Conservation (phyloP, 2,113 vertebrate genomes). For the Thamnaconus septentrionalis region DNA sequence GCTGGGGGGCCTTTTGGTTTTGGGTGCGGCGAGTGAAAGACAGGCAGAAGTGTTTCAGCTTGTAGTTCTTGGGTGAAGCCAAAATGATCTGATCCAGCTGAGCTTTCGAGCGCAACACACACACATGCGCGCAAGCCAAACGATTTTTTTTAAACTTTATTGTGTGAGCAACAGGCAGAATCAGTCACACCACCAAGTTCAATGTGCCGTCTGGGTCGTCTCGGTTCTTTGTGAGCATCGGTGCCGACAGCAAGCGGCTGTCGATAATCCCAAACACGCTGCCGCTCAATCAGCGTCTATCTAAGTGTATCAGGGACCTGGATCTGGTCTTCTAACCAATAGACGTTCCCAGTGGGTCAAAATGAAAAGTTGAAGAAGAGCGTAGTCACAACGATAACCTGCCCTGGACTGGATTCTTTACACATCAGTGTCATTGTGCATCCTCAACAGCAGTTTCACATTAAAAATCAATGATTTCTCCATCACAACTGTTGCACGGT, state of each 20-base stretch:
- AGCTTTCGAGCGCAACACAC: background rate
- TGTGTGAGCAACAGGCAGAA: background rate
- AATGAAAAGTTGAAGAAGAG: no score
- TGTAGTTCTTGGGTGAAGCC: background rate
- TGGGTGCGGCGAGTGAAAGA: background rate
- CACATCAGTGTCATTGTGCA: no score
- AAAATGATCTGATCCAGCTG: background rate
- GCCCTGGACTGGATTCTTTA: no score
- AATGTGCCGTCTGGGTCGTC: conserved; percentile 24
- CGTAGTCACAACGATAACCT: no score
- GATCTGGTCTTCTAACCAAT: no score
- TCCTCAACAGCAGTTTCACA: no score
- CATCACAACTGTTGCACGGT: no score
- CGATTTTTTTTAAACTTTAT: background rate
- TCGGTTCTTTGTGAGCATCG: conserved; percentile 9
- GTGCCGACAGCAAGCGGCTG: conserved; percentile 26
- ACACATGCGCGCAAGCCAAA: background rate
- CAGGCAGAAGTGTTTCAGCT: background rate
- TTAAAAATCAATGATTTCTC: no score
- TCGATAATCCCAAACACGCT: no score
- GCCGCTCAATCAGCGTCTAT: no score
- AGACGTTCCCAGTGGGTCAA: no score
- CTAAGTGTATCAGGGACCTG: no score
- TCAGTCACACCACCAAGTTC: background rate
- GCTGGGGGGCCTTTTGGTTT: conserved; percentile 2